Conservation (phyloP, 2,888 invertebrate genomes). For the Didymodactylos carnosus region DNA sequence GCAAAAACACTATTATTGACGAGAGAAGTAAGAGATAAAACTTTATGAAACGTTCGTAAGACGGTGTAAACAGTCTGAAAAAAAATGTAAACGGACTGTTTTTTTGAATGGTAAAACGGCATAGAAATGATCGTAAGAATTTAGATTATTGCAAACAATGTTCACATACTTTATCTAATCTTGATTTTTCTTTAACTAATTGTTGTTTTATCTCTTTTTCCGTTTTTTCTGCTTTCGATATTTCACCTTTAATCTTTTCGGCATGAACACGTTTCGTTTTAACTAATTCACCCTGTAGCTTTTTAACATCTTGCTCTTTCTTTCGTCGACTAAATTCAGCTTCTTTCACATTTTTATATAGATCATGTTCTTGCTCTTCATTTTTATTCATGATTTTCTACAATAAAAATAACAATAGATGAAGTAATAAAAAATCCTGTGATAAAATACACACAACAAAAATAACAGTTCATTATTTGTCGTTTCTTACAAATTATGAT, state of each 20-base stretch:
- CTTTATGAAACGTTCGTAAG: too few species aligned
- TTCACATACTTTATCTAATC: constrained; percentile 31
- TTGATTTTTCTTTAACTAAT: constrained; percentile 25
- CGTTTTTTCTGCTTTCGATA: constrained; percentile 19
- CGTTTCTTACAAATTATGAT: too few species aligned
- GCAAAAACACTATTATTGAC: not conserved
- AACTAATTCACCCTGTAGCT: constrained; percentile 22
- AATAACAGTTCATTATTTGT: not conserved
- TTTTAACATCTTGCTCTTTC: constrained; percentile 26
- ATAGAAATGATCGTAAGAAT: too few species aligned
- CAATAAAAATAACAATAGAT: not conserved
- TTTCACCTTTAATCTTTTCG: constrained; percentile 21
- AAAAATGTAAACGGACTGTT: too few species aligned
- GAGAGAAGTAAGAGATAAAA: not conserved
- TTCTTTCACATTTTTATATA: constrained; percentile 26
- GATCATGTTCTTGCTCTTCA: constrained; percentile 25
- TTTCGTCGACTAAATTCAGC: constrained; percentile 28
- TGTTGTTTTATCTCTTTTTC: constrained; percentile 26
- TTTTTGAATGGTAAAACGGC: too few species aligned
- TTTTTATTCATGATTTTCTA: constrained; percentile 30
- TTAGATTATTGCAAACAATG: constrained; percentile 8
- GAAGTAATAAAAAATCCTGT: not conserved
- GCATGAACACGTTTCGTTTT: constrained; percentile 24
- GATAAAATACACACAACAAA: not conserved
- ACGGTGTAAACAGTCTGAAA: too few species aligned